A percentile compares a stretch with the other conserved stretches of the same genome.
Conservation (phyloP, 2,797 vertebrate genomes). For the Typhlichthys subterraneus region DNA sequence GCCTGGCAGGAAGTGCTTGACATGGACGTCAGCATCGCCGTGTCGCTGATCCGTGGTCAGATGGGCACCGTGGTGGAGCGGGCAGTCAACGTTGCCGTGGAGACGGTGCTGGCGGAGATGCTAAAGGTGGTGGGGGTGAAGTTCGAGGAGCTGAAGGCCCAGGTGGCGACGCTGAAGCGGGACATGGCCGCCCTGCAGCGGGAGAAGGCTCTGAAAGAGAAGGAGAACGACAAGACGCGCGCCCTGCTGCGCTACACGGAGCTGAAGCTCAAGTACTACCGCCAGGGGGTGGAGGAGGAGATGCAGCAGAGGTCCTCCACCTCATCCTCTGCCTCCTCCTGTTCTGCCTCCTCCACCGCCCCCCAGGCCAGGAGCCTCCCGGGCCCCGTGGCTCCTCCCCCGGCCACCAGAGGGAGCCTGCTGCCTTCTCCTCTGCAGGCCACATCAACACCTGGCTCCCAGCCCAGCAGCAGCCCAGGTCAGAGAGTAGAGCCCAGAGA, state of each 20-base stretch:
- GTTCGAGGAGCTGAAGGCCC: conserved; percentile 76
- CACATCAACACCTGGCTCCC: too few species aligned
- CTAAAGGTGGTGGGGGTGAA: conserved; percentile 79
- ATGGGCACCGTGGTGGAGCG: conserved; percentile 80
- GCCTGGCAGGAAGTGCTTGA: neutral
- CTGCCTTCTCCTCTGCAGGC: too few species aligned
- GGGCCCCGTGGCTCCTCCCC: neutral
- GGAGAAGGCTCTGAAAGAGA: conserved; percentile 75
- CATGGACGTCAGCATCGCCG: conserved; percentile 82
- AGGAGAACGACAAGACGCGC: conserved; percentile 77
- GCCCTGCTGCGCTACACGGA: conserved; percentile 77
- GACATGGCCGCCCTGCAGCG: conserved; percentile 51
- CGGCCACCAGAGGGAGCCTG: neutral
- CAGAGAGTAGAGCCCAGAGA: too few species aligned
- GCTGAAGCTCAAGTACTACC: conserved; percentile 75
- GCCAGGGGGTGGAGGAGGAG: conserved; percentile 70
- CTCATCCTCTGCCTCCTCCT: conserved; percentile 13
- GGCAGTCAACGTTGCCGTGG: conserved; percentile 79
- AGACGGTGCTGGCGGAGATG: conserved; percentile 82
- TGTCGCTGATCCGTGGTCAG: conserved; percentile 80
- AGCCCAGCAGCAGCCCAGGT: too few species aligned
- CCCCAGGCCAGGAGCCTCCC: conserved; percentile 39
- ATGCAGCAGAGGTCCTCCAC: conserved; percentile 62
- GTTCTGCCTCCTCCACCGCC: conserved; percentile 11
- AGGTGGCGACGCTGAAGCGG: conserved; percentile 61